Percentiles rank a stretch among this genome's conserved stretches.
Conservation (phyloP, 2,113 vertebrate species). For the Rallus limicola region DNA sequence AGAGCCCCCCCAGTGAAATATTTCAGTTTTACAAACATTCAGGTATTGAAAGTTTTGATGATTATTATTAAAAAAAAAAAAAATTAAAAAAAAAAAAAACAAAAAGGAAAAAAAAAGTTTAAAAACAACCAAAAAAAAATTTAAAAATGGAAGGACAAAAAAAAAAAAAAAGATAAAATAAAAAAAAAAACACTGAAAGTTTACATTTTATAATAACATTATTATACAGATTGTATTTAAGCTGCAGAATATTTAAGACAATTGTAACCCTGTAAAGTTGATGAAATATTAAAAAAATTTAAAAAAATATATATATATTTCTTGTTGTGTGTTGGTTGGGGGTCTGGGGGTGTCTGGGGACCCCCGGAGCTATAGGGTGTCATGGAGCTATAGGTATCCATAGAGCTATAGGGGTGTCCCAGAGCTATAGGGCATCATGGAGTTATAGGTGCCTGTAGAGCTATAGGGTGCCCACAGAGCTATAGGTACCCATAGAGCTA, state of each 20-base stretch:
- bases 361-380: background rate
- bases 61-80: constrained; percentile 52
- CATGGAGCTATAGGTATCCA: too few relatives aligned
- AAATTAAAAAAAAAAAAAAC: background rate
- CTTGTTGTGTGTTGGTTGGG: background rate
- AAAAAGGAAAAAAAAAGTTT: background rate
- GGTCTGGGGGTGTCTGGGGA: background rate
- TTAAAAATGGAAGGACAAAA: background rate
- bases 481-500: too few relatives aligned
- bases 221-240: constrained; percentile 89
- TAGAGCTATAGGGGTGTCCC: background rate
- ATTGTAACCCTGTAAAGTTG: constrained; percentile 83
- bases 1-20: background rate
- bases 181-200: constrained; percentile 82
- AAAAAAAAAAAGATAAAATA: background rate
- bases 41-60: constrained; percentile 77
- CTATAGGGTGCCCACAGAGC: too few relatives aligned
- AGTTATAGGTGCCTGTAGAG: too few relatives aligned
- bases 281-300: constrained; percentile 78
- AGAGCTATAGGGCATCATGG: background rate
- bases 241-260: constrained; percentile 85
- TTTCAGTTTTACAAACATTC: constrained; percentile 75
- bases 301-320: background rate
- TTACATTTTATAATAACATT: constrained; percentile 88
- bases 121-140: too few relatives aligned